Evolutionary conservation across 2,797 vertebrate species (phyloP).

Genomic region (Takifugu ocellatus): DNA sequence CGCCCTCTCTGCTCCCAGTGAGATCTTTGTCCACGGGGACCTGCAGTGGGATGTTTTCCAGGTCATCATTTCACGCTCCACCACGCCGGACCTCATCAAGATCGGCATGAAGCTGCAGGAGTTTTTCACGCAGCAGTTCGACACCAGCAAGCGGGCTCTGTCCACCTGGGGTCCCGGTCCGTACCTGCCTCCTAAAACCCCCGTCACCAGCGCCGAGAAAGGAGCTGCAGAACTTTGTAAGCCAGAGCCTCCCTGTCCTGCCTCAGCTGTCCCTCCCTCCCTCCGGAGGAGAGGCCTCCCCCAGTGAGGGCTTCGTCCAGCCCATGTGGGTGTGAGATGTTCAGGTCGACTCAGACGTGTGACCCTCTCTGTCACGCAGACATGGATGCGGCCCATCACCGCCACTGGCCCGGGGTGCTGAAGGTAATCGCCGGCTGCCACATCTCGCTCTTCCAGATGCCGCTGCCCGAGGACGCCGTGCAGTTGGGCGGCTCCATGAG

Average conservation of each 20-base stretch:
- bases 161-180: conserved; percentile 97
- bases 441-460: conserved; percentile 96
- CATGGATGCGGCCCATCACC: conserved; percentile 94
- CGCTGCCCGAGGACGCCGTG: conserved; percentile 93
- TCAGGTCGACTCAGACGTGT: conserved; percentile 11
- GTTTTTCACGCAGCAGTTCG: conserved; percentile 99
- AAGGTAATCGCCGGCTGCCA: conserved; percentile 97
- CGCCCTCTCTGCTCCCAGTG: conserved; percentile 69
- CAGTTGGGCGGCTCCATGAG: conserved; percentile 98
- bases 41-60: conserved; percentile 99
- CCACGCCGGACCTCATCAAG: conserved; percentile 98
- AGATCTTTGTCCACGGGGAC: conserved; percentile 97
- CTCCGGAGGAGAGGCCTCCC: conserved; percentile 6
- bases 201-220: conserved; percentile 84
- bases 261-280: neutral
- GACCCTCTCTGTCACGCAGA: conserved; percentile 66
- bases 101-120: conserved; percentile 99
- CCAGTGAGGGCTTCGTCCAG: neutral
- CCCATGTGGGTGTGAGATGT: neutral
- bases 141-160: conserved; percentile 96
- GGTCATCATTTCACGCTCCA: conserved; percentile 98
- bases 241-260: conserved; percentile 33
- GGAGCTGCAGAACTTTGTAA: conserved; percentile 88
- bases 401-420: conserved; percentile 95
- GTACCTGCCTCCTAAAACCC: conserved; percentile 90